These are phyloP conservation scores for Neotoma lepida DNA, from an alignment of 2,113 vertebrate species.

Conservation along the genomic window DNA sequence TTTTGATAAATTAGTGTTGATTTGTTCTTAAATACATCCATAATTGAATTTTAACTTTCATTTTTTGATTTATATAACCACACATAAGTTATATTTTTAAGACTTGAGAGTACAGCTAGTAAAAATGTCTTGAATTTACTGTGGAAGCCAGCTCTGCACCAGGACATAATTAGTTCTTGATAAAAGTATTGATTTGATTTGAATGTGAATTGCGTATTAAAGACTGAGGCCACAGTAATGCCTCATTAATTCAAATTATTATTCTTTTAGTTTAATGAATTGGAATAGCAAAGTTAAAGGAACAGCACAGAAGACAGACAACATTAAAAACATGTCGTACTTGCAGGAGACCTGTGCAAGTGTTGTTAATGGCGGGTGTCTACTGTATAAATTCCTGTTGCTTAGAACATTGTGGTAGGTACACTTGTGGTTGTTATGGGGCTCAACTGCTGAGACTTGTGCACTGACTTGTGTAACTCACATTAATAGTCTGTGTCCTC, in stretches of 20 bases:
- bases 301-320: neutral
- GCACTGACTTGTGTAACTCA: neutral
- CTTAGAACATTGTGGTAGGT: neutral
- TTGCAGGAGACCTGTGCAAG: slow-evolving; percentile 79
- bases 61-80: slow-evolving; percentile 48
- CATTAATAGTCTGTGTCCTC: neutral
- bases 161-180: slow-evolving; percentile 47
- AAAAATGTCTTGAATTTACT: slow-evolving; percentile 9
- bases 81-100: neutral
- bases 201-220: slow-evolving; percentile 58
- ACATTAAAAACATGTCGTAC: neutral
- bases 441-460: neutral
- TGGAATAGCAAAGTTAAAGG: neutral
- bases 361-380: slow-evolving; percentile 87
- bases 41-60: slow-evolving; percentile 22
- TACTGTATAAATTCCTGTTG: slow-evolving; percentile 82
- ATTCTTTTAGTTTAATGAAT: neutral
- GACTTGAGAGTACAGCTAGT: neutral
- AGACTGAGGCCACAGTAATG: neutral
- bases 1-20: slow-evolving; percentile 46
- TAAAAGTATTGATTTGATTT: slow-evolving; percentile 60
- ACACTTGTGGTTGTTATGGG: neutral
- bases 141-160: slow-evolving; percentile 27
- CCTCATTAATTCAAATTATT: slow-evolving; percentile 28
- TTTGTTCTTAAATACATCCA: slow-evolving; percentile 40